Conservation (phyloP, 1,140 invertebrate genomes). For the Lamellibrachia luymesi region DNA sequence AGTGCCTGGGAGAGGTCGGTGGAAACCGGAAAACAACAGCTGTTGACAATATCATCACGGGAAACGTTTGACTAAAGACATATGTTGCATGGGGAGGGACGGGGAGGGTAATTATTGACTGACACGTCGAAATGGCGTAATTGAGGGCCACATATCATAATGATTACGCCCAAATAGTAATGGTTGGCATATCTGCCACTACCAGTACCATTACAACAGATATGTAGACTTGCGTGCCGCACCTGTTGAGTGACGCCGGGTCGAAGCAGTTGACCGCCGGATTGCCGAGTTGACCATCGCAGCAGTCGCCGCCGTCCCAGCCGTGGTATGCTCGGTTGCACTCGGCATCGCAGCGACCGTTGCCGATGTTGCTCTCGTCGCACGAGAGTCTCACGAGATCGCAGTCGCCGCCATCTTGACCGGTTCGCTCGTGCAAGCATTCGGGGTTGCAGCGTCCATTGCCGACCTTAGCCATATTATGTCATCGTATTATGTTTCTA, state of each 20-base stretch:
- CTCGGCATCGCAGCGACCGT: slow-evolving; percentile 42
- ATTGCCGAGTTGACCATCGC: slow-evolving; percentile 24
- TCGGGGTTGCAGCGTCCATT: slow-evolving; percentile 37
- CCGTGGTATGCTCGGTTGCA: slow-evolving; percentile 40
- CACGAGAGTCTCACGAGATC: slow-evolving; percentile 27
- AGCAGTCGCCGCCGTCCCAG: slow-evolving; percentile 50
- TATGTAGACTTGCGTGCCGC: slow-evolving; percentile 8
- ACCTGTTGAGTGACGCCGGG: slow-evolving; percentile 40
- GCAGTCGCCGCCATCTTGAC: slow-evolving; percentile 43
- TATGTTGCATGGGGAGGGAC: too few species aligned
- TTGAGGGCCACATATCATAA: too few species aligned
- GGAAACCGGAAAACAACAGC: too few species aligned
- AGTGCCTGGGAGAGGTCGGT: too few species aligned
- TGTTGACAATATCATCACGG: too few species aligned
- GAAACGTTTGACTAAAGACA: too few species aligned
- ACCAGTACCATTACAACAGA: neutral
- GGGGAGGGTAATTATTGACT: too few species aligned
- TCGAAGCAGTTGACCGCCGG: slow-evolving; percentile 37
- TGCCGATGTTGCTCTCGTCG: slow-evolving; percentile 28
- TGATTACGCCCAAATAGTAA: too few species aligned
- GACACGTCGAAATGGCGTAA: too few species aligned
- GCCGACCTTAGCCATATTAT: slow-evolving; percentile 26
- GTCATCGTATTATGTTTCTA: neutral
- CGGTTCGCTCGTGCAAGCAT: slow-evolving; percentile 35
- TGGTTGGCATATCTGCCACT: neutral